phyloP scores from a whole-genome alignment of 2,797 vertebrate species.

The Schizothorax lantsangensis region DNA sequence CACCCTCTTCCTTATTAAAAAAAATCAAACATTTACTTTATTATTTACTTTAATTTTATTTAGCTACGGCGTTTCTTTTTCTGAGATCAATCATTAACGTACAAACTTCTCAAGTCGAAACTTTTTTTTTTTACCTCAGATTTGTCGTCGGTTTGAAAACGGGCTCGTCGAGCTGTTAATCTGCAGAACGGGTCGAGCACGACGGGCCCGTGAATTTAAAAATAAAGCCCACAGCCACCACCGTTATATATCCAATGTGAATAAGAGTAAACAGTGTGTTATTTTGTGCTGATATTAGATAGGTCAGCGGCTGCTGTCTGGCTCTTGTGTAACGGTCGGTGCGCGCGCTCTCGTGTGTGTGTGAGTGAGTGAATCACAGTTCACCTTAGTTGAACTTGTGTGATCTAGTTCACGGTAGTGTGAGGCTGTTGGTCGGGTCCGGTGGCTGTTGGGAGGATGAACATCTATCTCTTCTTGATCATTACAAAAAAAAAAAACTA shows the following conservation, averaged over 20 bases:
- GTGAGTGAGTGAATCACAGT: slow-evolving; percentile 59
- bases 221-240: not conserved
- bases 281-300: slow-evolving; percentile 58
- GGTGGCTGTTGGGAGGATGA: slow-evolving; percentile 23
- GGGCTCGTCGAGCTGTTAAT: slow-evolving; percentile 1
- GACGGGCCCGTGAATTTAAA: slow-evolving; percentile 2
- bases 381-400: slow-evolving; percentile 83
- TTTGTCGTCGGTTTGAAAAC: slow-evolving; percentile 21
- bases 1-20: not conserved
- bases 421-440: slow-evolving; percentile 45
- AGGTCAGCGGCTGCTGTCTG: slow-evolving; percentile 54
- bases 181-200: slow-evolving; percentile 15
- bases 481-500: not conserved
- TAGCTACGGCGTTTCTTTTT: not conserved
- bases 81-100: not conserved
- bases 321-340: slow-evolving; percentile 73
- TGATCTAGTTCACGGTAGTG: slow-evolving; percentile 59
- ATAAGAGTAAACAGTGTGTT: not conserved
- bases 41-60: slow-evolving; percentile 8
- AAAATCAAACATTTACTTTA: not conserved
- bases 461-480: slow-evolving; percentile 31
- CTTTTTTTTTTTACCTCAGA: slow-evolving; percentile 15
- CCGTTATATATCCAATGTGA: slow-evolving; percentile 1
- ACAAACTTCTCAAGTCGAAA: not conserved
- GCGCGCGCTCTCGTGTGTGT: slow-evolving; percentile 13